These are phyloP conservation scores for Vireo griseus DNA, from an alignment of 2,797 vertebrate species.

Conservation along the genomic window DNA sequence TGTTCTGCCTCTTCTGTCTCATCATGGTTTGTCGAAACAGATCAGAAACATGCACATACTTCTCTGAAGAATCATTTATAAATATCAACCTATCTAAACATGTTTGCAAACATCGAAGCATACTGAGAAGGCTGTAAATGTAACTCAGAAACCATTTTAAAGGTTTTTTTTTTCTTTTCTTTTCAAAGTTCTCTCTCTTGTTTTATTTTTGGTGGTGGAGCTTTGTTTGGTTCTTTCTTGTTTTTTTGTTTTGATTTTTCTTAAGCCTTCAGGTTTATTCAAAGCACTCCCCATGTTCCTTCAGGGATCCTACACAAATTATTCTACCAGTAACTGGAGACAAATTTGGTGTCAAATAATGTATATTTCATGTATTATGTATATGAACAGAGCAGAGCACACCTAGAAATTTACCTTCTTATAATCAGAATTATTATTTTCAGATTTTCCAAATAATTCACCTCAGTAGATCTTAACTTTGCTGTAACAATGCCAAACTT, in stretches of 20 bases:
- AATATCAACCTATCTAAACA: slow-evolving; percentile 1
- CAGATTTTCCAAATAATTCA: neutral
- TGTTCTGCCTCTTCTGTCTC: neutral
- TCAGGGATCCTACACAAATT: neutral
- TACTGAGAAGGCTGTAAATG: neutral
- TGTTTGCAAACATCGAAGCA: neutral
- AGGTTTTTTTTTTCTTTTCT: fast-evolving
- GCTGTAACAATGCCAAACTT: neutral
- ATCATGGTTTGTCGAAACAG: slow-evolving; percentile 5
- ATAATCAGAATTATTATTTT: neutral
- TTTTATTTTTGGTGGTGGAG: neutral
- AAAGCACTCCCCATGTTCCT: neutral
- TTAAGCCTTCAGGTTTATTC: neutral
- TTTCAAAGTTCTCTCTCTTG: fast-evolving
- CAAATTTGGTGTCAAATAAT: neutral
- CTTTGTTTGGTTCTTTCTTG: neutral
- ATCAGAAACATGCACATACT: slow-evolving; percentile 20
- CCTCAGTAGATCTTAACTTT: neutral
- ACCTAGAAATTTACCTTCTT: neutral
- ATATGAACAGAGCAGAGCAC: neutral
- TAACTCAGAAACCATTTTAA: neutral
- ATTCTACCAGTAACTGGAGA: neutral
- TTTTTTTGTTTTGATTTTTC: fast-evolving
- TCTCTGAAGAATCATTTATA: neutral
- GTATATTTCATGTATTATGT: neutral